These are phyloP conservation scores for Salvelinus alpinus DNA, from an alignment of 2,113 vertebrate genomes.

Conservation along the genomic window DNA sequence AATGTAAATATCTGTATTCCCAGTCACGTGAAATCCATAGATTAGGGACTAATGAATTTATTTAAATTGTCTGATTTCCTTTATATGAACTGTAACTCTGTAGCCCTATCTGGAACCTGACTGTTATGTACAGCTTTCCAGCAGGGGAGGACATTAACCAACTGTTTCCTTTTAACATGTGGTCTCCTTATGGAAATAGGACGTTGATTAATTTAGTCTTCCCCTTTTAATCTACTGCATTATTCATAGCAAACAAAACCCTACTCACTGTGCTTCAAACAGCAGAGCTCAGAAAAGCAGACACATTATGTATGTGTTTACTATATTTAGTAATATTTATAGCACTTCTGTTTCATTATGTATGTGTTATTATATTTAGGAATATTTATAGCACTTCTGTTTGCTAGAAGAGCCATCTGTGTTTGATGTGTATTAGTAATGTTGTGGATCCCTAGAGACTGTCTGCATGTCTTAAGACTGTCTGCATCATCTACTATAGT, in stretches of 20 bases:
- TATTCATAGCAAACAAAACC: constrained; percentile 40
- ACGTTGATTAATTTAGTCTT: not conserved
- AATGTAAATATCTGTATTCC: too few species aligned
- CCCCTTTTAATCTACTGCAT: constrained; percentile 22
- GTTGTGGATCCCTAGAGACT: constrained; percentile 15
- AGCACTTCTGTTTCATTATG: not conserved
- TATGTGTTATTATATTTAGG: constrained; percentile 33
- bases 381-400: constrained; percentile 37
- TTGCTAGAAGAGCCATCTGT: constrained; percentile 34
- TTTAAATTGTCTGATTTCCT: too few species aligned
- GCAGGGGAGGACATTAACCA: not conserved
- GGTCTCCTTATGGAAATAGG: not conserved
- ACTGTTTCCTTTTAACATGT: not conserved
- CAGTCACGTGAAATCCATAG: too few species aligned
- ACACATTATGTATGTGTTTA: constrained; percentile 26
- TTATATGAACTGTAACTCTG: not conserved
- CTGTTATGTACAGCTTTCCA: not conserved
- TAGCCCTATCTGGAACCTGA: not conserved
- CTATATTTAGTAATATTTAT: constrained; percentile 39
- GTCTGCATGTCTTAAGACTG: constrained; percentile 51
- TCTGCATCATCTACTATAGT: constrained; percentile 14
- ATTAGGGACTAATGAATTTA: too few species aligned
- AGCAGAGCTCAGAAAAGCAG: constrained; percentile 16
- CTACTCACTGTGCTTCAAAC: constrained; percentile 18
- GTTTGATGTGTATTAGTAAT: constrained; percentile 15